A percentile compares a stretch with the other conserved stretches of the same genome.
phyloP scores from a whole-genome alignment of 1,140 invertebrate species.

The Bombyx mandarina region DNA sequence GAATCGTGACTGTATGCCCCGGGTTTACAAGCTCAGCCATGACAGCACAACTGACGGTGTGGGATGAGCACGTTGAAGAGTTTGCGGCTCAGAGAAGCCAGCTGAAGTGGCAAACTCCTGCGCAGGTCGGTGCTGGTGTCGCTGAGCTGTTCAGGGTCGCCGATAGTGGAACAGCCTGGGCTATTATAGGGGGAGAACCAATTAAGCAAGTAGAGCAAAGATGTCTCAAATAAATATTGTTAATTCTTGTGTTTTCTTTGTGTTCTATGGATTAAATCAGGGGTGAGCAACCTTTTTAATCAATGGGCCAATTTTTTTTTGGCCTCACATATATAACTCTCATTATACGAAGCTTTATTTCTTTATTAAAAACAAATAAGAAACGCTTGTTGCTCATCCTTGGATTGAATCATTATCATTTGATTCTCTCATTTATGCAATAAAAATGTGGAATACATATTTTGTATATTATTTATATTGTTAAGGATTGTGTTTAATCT shows the following conservation, averaged over 20 bases:
- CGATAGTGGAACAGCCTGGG: slow-evolving; percentile 42
- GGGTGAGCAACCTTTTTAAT: no score
- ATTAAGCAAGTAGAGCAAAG: slow-evolving; percentile 16
- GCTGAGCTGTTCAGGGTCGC: slow-evolving; percentile 35
- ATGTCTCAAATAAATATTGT: slow-evolving; percentile 9
- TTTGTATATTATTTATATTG: no score
- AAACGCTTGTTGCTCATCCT: no score
- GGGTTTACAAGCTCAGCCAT: slow-evolving; percentile 64
- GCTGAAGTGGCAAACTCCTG: slow-evolving; percentile 28
- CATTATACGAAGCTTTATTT: no score
- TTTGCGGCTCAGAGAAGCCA: slow-evolving; percentile 16
- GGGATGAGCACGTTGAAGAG: slow-evolving; percentile 22
- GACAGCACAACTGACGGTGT: slow-evolving; percentile 30
- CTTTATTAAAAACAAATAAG: no score
- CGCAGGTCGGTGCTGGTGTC: slow-evolving; percentile 30
- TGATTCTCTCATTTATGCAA: no score
- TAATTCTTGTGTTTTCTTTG: neutral
- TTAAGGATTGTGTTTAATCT: no score
- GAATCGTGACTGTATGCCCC: slow-evolving; percentile 70
- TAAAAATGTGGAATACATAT: no score
- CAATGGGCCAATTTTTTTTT: no score
- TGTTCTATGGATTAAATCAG: no score
- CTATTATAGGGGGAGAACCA: slow-evolving; percentile 30
- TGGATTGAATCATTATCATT: no score
- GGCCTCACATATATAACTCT: no score